Evolutionary conservation across 1,140 invertebrate genomes (phyloP).

Genomic region (Drosophila auraria): DNA sequence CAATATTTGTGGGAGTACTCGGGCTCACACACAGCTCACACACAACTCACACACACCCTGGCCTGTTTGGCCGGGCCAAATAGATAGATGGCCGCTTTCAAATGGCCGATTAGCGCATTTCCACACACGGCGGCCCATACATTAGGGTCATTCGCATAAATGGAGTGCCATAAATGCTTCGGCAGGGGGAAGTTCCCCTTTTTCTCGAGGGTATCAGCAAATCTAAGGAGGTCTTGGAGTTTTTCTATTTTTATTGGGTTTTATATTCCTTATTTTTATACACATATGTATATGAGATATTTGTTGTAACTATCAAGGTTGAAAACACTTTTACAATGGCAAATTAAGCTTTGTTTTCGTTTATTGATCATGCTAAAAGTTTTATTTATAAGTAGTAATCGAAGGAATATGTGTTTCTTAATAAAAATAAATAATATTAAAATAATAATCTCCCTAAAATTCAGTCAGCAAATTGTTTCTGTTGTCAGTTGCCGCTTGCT

Average conservation of each 20-base stretch:
- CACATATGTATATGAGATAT: fast-evolving
- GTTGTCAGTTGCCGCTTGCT: no score
- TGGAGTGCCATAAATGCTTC: constrained; percentile 29
- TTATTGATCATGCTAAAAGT: no score
- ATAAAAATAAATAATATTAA: no score
- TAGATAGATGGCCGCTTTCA: constrained; percentile 47
- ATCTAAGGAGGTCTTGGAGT: background rate
- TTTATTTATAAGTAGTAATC: no score
- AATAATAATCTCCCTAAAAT: no score
- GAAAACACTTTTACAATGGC: no score
- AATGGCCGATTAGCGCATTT: constrained; percentile 33
- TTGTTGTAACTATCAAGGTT: background rate
- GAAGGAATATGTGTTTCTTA: no score
- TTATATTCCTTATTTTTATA: background rate
- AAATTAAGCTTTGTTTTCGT: no score
- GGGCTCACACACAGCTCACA: constrained; percentile 6
- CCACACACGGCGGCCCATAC: constrained; percentile 8
- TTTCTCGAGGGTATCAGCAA: background rate
- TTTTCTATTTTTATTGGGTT: no score
- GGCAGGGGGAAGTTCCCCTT: background rate
- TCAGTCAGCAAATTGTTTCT: no score
- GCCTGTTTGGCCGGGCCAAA: constrained; percentile 33
- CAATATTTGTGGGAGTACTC: constrained; percentile 32
- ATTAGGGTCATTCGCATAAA: constrained; percentile 30
- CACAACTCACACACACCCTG: background rate